Conservation (phyloP, 2,888 invertebrate species). For the Baronia brevicornis region DNA sequence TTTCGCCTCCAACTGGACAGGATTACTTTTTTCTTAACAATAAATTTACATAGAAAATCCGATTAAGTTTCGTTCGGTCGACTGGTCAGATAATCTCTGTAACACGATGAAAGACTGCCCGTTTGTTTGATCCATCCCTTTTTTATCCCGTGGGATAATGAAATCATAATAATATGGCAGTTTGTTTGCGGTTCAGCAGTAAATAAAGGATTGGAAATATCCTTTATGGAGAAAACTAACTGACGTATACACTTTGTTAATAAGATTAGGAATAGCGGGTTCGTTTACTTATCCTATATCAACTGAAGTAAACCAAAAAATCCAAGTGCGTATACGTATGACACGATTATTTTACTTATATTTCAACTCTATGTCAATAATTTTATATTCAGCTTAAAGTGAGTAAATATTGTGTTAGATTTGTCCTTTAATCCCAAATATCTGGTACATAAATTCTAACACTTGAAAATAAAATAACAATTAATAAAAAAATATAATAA, state of each 20-base stretch:
- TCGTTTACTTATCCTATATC: conserved; percentile 12
- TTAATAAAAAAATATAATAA: too few relatives aligned
- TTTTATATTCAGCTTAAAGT: too few relatives aligned
- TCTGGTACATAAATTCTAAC: too few relatives aligned
- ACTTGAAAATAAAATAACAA: too few relatives aligned
- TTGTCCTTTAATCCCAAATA: too few relatives aligned
- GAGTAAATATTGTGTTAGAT: too few relatives aligned
- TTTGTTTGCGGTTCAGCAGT: conserved; percentile 38
- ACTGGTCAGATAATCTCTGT: conserved; percentile 40
- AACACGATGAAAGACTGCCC: conserved; percentile 36
- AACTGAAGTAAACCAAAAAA: conserved; percentile 6
- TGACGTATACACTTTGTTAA: conserved; percentile 36
- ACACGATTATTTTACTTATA: conserved; percentile 10
- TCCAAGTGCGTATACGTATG: conserved; percentile 4
- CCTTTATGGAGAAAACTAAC: conserved; percentile 27
- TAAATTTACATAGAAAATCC: conserved; percentile 58
- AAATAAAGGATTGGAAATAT: conserved; percentile 31
- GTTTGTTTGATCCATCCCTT: conserved; percentile 38
- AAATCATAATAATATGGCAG: conserved; percentile 31
- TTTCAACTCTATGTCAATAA: background rate
- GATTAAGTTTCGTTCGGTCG: conserved; percentile 49
- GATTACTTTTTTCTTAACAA: conserved; percentile 44
- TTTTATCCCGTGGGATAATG: conserved; percentile 36
- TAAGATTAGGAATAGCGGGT: conserved; percentile 30
- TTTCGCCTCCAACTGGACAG: conserved; percentile 37